Evolutionary conservation across 2,797 vertebrate species (phyloP), one percentile per base, ranked within the genome.

Genomic region (Ctenopoma kingsleyae): DNA sequence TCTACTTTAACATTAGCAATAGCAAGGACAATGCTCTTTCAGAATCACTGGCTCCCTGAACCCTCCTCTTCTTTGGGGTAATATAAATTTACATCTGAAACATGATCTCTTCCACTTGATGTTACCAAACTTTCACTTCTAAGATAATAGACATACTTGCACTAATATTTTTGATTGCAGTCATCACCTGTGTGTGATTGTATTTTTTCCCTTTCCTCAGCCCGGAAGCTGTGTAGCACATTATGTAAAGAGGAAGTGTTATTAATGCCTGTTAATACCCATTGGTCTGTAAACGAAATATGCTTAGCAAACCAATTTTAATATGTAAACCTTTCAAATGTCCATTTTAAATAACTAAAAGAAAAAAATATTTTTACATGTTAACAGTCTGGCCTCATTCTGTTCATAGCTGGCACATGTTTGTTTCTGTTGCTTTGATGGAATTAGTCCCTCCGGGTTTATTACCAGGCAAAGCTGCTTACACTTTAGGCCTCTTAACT

Each of bases 391-490:
- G 60, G 22, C 27, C 13, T 50, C 11, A 25, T 44, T 67, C 12
- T 53, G 22, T 75, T 61, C 19, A 43, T 57, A 48, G 38, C 43
- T 47, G 5, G 35, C 59, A 19, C 25, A 43, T 11, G 22, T 65
- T 71, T 62, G n/a, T 74, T 74, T 67, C 60, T 64, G 62, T 62
- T 55, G 67, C 71, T 83, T 87, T 82, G 74, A 80, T 82, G 58
- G 67, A 69, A 81, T 85, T 76, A 82, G 36, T 88, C 55, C 84
- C 59, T 52, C 58, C 70, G 23, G 61, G 32, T 84, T 82, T 81
- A 67, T 69, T 73, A 70, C 67, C n/a, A 69, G 30, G n/a, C 52
- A 79, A 90, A 87, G 85, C 79, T 66, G 74, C 83, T 90, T 82
- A 82, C 38, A 56, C 50, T 74, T 60, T 23, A 60, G 53, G 19